Conservation (phyloP, 2,113 vertebrate genomes). For the Beaufortia kweichowensis region DNA sequence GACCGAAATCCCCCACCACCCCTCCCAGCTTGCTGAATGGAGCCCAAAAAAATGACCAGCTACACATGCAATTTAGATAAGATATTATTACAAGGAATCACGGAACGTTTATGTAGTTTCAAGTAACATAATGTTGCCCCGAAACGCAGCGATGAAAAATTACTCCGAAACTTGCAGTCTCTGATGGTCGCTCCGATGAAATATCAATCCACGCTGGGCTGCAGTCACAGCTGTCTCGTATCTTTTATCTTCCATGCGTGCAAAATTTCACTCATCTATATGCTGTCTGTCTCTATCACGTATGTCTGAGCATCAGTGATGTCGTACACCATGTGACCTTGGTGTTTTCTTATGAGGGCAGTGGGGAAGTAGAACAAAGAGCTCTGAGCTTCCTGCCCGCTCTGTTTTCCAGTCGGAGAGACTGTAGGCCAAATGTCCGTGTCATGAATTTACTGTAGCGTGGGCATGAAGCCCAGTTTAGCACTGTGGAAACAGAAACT, state of each 20-base stretch:
- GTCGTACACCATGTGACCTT: conserved; percentile 43
- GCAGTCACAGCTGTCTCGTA: conserved; percentile 54
- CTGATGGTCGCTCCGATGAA: conserved; percentile 54
- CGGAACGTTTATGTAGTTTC: conserved; percentile 40
- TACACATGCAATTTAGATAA: conserved; percentile 47
- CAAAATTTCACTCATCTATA: conserved; percentile 54
- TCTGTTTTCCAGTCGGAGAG: conserved; percentile 44
- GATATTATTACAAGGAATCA: conserved; percentile 55
- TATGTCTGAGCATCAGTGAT: conserved; percentile 42
- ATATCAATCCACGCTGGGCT: conserved; percentile 45
- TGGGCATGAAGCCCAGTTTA: conserved; percentile 29
- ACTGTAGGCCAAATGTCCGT: conserved; percentile 52
- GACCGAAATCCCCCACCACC: conserved; percentile 8
- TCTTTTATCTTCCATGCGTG: conserved; percentile 56
- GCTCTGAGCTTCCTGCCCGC: conserved; percentile 31
- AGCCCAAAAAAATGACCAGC: conserved; percentile 5
- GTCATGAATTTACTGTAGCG: conserved; percentile 53
- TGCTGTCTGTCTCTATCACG: neutral
- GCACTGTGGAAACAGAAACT: conserved; percentile 31
- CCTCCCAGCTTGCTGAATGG: conserved; percentile 14
- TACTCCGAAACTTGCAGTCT: conserved; percentile 39
- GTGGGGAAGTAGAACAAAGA: conserved; percentile 40
- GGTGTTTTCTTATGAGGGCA: conserved; percentile 25
- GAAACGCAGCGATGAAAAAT: conserved; percentile 52
- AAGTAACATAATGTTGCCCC: conserved; percentile 47